Base-by-base conservation (phyloP, 2,888 invertebrate genomes). In the Drosophila buzzatii region DNA sequence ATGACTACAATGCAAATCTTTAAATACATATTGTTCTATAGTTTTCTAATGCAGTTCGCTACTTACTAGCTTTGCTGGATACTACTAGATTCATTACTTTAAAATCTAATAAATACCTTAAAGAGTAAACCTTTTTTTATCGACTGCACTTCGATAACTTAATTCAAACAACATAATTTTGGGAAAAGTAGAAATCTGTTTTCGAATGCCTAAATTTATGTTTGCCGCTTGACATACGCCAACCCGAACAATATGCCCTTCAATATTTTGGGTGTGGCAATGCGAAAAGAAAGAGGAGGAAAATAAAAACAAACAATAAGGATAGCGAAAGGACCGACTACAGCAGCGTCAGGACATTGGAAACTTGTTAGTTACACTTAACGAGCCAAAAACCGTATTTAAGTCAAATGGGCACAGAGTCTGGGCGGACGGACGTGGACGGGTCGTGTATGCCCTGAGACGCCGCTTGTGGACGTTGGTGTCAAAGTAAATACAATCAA, bases 401-500 rank as follows among this genome's bases (percentile, higher is more conserved):
- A 88, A 86, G 86, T 74, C 86, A 83, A 83, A 83, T 72, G 56
- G 81, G 61, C 63, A 41, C 41, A 8, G 41, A 41, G 70, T 18
- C 57, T 18, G 14, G 20, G 39, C 55, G 18, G 35, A 27, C n/a
- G 27, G 20, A 55, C 63, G 14, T n/a, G 39, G 16, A 39, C 12
- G 55, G 39, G 52, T 2, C n/a, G 51, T 39, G 47, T 35, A 55
- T 35, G 41, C 37, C 8, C 35, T 53, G 53, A 27, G 55, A 27
- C 62, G 47, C 66, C 56, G 56, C 44, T 49, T 60, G 76, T 59
- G 61, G 59, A 59, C 58, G 58, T 74, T 88, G 83, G 83, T 85
- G 83, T 88, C 88, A 85, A 85, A 85, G 84, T 83, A 85, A 85
- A 85, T 86, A 89, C 83, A 85, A 89, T 89, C 89, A 85, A 85